Base-by-base conservation (phyloP, 2,113 vertebrate species). In the Nanger granti region DNA sequence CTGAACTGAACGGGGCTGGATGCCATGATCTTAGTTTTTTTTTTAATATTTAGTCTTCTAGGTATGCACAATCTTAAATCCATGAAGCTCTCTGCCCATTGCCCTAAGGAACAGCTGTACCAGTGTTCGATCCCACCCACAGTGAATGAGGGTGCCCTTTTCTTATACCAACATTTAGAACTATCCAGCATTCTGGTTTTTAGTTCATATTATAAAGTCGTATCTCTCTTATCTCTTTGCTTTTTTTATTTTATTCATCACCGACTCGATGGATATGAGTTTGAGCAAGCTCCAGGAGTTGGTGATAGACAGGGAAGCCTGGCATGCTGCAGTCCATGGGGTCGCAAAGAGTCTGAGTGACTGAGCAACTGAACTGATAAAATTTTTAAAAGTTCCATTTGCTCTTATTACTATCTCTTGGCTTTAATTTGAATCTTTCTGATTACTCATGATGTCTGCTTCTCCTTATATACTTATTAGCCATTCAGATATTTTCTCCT, bases 401-500 rank as follows among this genome's bases (percentile, higher is more conserved):
- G n/a, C 49, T 13, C 18, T 84, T 84, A n/a, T 13, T 84, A 54
- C 20, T 49, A 24, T 86, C 47, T 54, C 86, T 82, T 57, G 59
- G 62, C 62, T 93, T 85, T 94, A 82, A 96, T 87, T 69, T 79
- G 54, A 82, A 41, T 31, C 89, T 69, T 92, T 92, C 86, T 90
- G 80, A 62, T 90, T 28, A 55, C 37, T 93, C 37, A 73, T 41
- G 41, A 89, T 44, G 64, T 60, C 69, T n/a, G 54, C 47, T 92
- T 79, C 57, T 95, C 64, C 87, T 94, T 55, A 79, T 80, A n/a
- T 85, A 29, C 86, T 76, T 96, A 37, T n/a, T 47, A 79, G 49
- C 41, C 37, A 29, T 80, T 87, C 66, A 47, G 34, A 13, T 89
- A 22, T 69, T 44, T 96, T 69, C 57, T 96, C 84, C 57, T 85